A percentile compares a stretch with the other conserved stretches of the same genome.
Conservation (phyloP, 2,113 vertebrate species). For the Galemys pyrenaicus region DNA sequence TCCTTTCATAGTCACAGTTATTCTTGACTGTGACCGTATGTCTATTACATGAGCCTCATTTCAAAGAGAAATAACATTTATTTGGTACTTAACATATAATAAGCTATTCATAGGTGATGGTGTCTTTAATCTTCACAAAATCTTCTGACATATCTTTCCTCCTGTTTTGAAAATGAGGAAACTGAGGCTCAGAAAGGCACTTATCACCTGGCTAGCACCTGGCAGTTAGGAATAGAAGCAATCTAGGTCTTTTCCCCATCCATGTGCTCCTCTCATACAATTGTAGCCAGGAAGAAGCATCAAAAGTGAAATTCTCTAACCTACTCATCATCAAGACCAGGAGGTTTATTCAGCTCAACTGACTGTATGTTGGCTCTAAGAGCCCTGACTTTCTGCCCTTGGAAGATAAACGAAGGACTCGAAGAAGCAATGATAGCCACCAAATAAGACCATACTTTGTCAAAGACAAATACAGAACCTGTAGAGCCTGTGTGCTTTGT, state of each 20-base stretch:
- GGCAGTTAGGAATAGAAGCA: neutral
- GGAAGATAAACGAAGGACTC: neutral
- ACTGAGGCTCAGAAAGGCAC: neutral
- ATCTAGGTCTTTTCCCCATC: neutral
- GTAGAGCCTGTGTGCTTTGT: neutral
- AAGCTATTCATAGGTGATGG: neutral
- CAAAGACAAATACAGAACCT: neutral
- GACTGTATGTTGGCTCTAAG: neutral
- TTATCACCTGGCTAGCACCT: neutral
- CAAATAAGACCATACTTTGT: neutral
- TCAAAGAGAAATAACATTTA: neutral
- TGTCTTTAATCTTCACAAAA: no score
- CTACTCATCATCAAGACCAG: neutral
- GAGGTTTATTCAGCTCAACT: neutral
- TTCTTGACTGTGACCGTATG: neutral
- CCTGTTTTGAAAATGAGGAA: neutral
- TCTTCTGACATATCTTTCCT: no score
- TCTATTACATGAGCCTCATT: neutral
- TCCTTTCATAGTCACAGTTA: neutral
- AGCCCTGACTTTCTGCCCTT: neutral
- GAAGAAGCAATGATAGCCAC: neutral
- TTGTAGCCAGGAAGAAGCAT: neutral
- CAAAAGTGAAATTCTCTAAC: neutral
- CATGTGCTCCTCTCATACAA: neutral
- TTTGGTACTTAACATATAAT: neutral